A percentile compares a stretch with the other conserved stretches of the same genome.
Conservation (phyloP, 1,140 invertebrate species). For the Conus betulinus region DNA sequence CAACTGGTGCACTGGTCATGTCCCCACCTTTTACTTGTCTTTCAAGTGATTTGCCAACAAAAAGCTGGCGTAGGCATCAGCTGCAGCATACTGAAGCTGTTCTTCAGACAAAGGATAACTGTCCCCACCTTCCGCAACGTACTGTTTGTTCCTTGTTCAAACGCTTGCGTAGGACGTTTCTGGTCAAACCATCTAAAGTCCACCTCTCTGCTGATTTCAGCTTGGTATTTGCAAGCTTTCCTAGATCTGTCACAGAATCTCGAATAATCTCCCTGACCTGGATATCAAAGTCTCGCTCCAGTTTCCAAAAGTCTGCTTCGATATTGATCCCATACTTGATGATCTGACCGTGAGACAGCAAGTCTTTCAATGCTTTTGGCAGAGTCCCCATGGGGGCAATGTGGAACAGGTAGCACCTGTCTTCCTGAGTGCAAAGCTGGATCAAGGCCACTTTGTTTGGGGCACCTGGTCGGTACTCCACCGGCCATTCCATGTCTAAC, state of each 20-base stretch:
- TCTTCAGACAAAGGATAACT: constrained; percentile 36
- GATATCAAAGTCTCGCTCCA: constrained; percentile 47
- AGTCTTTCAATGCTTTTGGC: constrained; percentile 33
- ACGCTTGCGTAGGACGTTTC: constrained; percentile 43
- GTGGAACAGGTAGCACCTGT: constrained; percentile 51
- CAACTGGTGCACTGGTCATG: no score
- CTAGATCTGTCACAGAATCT: constrained; percentile 40
- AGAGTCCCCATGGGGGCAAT: constrained; percentile 38
- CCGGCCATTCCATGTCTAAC: constrained; percentile 52
- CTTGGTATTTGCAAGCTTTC: constrained; percentile 42
- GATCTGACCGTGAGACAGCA: constrained; percentile 34
- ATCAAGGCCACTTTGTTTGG: constrained; percentile 41
- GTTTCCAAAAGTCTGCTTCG: constrained; percentile 49
- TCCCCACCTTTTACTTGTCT: neutral
- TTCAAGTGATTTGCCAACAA: constrained; percentile 15
- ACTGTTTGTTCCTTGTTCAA: constrained; percentile 39
- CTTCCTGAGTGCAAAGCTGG: constrained; percentile 38
- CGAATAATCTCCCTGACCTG: constrained; percentile 31
- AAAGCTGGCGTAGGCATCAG: constrained; percentile 40
- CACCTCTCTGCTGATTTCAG: constrained; percentile 45
- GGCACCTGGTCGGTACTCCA: constrained; percentile 26
- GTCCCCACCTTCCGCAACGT: constrained; percentile 48
- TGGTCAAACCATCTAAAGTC: constrained; percentile 45
- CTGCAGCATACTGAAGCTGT: constrained; percentile 46
- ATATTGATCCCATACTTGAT: constrained; percentile 49